These are phyloP conservation scores for Sarcophaga caerulescens DNA, from an alignment of 2,888 invertebrate genomes.

Conservation along the genomic window DNA sequence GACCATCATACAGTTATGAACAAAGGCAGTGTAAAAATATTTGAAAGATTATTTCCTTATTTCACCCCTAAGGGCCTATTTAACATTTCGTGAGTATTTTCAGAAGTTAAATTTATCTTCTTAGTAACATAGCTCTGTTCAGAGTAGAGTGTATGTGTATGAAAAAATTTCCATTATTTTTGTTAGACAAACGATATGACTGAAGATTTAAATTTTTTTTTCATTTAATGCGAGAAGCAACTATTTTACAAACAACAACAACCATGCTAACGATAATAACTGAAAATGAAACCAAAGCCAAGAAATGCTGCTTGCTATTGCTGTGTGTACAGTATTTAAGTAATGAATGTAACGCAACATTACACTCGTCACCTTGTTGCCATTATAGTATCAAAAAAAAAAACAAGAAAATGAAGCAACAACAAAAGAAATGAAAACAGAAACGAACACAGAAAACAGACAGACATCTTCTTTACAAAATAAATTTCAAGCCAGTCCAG, in stretches of 20 bases:
- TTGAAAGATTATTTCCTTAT: no score
- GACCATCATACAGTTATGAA: no score
- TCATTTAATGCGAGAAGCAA: constrained; percentile 41
- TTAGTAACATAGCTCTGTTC: no score
- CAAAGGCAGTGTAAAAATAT: no score
- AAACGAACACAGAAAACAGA: constrained; percentile 4
- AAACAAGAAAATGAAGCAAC: constrained; percentile 5
- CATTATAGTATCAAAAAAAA: not conserved
- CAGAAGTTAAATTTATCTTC: no score
- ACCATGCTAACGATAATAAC: not conserved
- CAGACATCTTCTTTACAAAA: constrained; percentile 1
- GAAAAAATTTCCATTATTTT: not conserved
- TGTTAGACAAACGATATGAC: constrained; percentile 38
- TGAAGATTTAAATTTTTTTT: constrained; percentile 18
- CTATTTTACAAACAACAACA: constrained; percentile 26
- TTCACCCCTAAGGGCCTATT: no score
- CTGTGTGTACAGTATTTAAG: not conserved
- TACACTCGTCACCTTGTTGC: constrained; percentile 69
- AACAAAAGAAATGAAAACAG: not conserved
- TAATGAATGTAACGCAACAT: constrained; percentile 70
- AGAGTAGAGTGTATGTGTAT: no score
- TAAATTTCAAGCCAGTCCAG: not conserved
- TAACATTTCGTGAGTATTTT: no score
- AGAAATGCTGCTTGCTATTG: not conserved
- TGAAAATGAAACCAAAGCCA: constrained; percentile 50